Base-by-base conservation (phyloP, 2,113 vertebrate genomes). In the Erythrolamprus reginae region DNA sequence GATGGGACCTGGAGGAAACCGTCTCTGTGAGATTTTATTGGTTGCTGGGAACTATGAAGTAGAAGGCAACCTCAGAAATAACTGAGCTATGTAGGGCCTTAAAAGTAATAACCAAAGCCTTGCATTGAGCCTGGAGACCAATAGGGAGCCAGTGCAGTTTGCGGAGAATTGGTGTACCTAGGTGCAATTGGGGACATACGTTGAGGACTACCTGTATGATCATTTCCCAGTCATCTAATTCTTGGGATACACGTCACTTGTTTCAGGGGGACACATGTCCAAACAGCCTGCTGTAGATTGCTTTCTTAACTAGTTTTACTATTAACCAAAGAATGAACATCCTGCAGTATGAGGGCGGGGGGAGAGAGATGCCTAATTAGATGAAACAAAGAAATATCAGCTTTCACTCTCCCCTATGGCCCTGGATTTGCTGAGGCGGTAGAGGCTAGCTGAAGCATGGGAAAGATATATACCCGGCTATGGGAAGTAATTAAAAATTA, bases 371-470 rank as follows among this genome's bases (percentile, higher is more conserved):
- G 3, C 87, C 89, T 92, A 50, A 90, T 88, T 55, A 91, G 47
- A 83, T 82, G n/a, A 93, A 92, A 47, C 1, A 3, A 82, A 95
- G 90, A 91, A 23, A 19, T n/a, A 91, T 38, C 45, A 86, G 51
- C 86, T 93, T 93, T 55, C 70, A 88, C 90, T 92, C 88, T 90
- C 89, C 82, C 86, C 42, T 84, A 88, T 84, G 90, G n/a, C 70
- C 77, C 56, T 48, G 61, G 93, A 45, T 92, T 94, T 55, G 1
- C 47, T 91, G 42, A 26, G 38, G 28, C 88, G 91, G 86, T 94
- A 26, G 56, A 88, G 84, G 88, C 7, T 4, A 90, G 47, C 77
- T 87, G 51, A 89, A 85, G 82, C 45, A 55, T 17, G 58, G 48
- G 17, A 21, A 45, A 88, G 91, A 33, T 55, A 3, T 53, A 86